These are phyloP conservation scores for Spilogale gracilis DNA, from an alignment of 2,113 vertebrate species.

Conservation along the genomic window DNA sequence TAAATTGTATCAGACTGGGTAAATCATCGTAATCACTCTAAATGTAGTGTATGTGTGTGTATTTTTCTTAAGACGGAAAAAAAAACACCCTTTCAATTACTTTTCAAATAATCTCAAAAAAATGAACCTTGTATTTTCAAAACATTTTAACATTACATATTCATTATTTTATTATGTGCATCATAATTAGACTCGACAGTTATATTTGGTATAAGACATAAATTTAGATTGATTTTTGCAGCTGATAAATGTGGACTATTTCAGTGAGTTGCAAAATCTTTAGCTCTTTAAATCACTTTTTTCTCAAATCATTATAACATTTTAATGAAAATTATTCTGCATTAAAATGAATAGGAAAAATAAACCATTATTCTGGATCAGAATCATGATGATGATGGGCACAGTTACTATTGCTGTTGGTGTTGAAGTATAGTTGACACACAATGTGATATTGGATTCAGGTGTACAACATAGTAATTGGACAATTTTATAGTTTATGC, in stretches of 20 bases:
- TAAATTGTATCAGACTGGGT: not conserved
- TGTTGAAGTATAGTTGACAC: not conserved
- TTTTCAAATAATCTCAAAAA: slow-evolving; percentile 54
- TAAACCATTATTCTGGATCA: not conserved
- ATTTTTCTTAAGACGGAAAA: not conserved
- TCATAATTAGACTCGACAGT: not conserved
- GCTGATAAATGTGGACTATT: not conserved
- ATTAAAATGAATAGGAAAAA: not conserved
- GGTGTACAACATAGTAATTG: not conserved
- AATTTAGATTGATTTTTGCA: not conserved
- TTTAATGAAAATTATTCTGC: slow-evolving; percentile 47
- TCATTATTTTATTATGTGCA: not conserved
- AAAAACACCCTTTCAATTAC: not conserved
- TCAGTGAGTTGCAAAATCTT: not conserved
- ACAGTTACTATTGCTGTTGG: not conserved
- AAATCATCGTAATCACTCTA: not conserved
- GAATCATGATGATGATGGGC: not conserved
- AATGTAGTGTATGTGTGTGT: not conserved
- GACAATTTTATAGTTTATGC: not conserved
- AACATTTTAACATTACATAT: not conserved
- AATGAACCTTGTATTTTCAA: not conserved
- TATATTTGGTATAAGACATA: not conserved
- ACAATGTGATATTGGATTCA: not conserved
- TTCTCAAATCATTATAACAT: not conserved
- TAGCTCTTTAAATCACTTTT: not conserved